Evolutionary conservation across 1,140 invertebrate genomes (phyloP).

Genomic region (Condylostylus longicornis): DNA sequence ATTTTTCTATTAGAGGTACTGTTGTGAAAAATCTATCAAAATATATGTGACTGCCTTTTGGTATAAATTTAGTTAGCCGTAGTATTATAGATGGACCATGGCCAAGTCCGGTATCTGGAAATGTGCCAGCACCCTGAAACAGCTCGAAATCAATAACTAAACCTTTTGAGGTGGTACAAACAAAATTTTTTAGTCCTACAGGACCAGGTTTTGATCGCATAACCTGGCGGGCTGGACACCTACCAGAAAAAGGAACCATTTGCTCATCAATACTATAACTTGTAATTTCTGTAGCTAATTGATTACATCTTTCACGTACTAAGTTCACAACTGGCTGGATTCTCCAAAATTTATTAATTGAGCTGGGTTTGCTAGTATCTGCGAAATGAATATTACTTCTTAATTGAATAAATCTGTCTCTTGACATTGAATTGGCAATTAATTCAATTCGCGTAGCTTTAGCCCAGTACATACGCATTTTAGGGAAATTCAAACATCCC

Average conservation of each 20-base stretch:
- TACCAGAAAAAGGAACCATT: slow-evolving; percentile 15
- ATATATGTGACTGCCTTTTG: slow-evolving; percentile 4
- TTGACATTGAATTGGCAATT: not conserved
- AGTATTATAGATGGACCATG: slow-evolving; percentile 5
- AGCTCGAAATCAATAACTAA: not conserved
- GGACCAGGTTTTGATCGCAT: slow-evolving; percentile 9
- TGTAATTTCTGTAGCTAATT: not conserved
- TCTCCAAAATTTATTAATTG: slow-evolving; percentile 2
- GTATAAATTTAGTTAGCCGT: slow-evolving; percentile 1
- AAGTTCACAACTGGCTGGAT: not conserved
- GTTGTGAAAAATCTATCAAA: slow-evolving; percentile 8
- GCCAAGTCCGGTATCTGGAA: slow-evolving; percentile 3
- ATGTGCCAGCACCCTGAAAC: slow-evolving; percentile 6
- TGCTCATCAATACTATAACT: slow-evolving; percentile 15
- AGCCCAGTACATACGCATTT: slow-evolving; percentile 1
- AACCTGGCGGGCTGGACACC: slow-evolving; percentile 9
- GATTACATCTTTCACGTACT: not conserved
- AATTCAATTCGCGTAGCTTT: not conserved
- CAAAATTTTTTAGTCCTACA: slow-evolving; percentile 1
- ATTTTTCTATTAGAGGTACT: slow-evolving; percentile 4
- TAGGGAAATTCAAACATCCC: not conserved
- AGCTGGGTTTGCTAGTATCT: not conserved
- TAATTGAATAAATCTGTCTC: not conserved
- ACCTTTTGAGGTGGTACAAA: slow-evolving; percentile 1
- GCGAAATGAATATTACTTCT: not conserved